Conservation (phyloP, 2,113 vertebrate genomes). For the Australoheros scitulus region DNA sequence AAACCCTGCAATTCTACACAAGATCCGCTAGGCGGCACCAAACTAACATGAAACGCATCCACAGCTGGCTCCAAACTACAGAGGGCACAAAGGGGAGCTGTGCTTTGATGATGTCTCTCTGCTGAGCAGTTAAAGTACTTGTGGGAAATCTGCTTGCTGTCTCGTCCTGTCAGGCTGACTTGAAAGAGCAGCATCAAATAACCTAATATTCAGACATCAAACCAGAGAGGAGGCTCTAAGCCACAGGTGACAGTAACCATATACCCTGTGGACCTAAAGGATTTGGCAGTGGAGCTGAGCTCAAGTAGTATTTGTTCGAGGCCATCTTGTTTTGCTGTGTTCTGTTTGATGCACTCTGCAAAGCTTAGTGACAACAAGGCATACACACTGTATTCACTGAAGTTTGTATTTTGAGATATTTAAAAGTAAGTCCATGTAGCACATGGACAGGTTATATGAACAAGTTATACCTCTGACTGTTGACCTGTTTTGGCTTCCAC, state of each 20-base stretch:
- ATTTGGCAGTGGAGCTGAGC: constrained; percentile 56
- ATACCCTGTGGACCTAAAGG: constrained; percentile 42
- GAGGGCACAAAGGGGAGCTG: constrained; percentile 13
- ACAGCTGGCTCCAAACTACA: not conserved
- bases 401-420: not conserved
- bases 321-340: constrained; percentile 46
- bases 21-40: constrained; percentile 59
- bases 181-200: constrained; percentile 65
- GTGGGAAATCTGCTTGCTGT: constrained; percentile 59
- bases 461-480: not conserved
- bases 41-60: constrained; percentile 32
- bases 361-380: constrained; percentile 12
- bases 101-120: constrained; percentile 62
- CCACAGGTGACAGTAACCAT: constrained; percentile 67
- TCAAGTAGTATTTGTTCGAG: constrained; percentile 50
- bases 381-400: not conserved
- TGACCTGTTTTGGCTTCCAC: no score
- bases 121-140: constrained; percentile 58
- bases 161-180: constrained; percentile 61
- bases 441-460: not conserved
- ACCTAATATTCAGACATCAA: constrained; percentile 58
- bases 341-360: constrained; percentile 45
- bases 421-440: not conserved
- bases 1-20: constrained; percentile 2
- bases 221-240: constrained; percentile 45